phyloP scores from a whole-genome alignment of 2,888 invertebrate species.

The Cepaea hortensis region DNA sequence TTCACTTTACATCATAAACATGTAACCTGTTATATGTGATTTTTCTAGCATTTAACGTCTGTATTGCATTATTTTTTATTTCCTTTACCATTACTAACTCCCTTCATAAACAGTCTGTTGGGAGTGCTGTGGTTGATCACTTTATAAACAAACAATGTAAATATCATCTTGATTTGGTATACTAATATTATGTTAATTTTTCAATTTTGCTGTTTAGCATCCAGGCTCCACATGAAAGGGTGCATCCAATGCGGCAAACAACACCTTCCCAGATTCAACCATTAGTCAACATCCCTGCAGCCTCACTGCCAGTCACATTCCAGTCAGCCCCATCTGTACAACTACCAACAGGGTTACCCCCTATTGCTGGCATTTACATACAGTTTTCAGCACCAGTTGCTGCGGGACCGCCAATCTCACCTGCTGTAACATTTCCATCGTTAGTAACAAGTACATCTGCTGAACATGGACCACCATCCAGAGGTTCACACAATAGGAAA shows the following conservation, averaged over 20 bases:
- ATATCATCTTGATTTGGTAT: too few species aligned
- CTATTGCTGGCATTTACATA: slow-evolving; percentile 27
- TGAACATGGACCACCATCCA: not conserved
- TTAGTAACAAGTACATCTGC: not conserved
- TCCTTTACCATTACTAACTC: too few species aligned
- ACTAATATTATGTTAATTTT: too few species aligned
- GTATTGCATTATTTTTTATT: not conserved
- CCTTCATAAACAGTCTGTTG: too few species aligned
- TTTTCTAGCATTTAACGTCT: not conserved
- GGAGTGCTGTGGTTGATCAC: too few species aligned
- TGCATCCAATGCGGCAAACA: not conserved
- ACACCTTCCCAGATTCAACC: not conserved
- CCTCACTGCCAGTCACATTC: not conserved
- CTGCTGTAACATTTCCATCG: not conserved
- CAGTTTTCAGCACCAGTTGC: slow-evolving; percentile 13
- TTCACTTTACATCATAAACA: too few species aligned
- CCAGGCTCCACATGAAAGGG: not conserved
- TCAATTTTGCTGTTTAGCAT: not conserved
- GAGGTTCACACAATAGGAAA: not conserved
- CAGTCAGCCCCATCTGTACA: not conserved
- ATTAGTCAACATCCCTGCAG: not conserved
- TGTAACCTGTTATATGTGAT: too few species aligned
- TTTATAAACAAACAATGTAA: too few species aligned
- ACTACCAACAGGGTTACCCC: not conserved
- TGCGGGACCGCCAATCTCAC: not conserved